Base-by-base conservation (phyloP, 2,113 vertebrate species). In the Dolichallabes microphthalmus region DNA sequence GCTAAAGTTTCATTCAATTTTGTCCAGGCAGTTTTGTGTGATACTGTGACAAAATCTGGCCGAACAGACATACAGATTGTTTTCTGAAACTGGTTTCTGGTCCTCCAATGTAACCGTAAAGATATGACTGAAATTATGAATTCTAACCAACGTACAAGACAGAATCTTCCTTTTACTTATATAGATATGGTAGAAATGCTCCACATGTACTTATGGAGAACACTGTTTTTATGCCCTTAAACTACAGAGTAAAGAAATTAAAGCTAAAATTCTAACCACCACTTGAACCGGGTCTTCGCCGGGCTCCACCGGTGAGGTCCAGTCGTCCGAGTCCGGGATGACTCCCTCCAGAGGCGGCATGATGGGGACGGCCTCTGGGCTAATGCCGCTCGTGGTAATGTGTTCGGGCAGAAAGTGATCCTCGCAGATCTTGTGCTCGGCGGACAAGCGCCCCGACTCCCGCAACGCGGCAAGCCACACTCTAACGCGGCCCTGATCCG, bases 341-440 rank as follows among this genome's bases (percentile, higher is more conserved):
- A 77, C 83, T 6, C 89, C 93, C 22, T 93, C 94, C 84, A 93
- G 88, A 1, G 90, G 92, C 0, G 94, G 92, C 93, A 94, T 94
- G 86, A 95, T 89, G 66, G 95, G 94, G 7, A 95, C 93, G 80
- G 94, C 94, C 17, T 94, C 93, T 0, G 86, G 66, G 55, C 76
- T 91, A 27, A 95, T 88, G 0, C 91, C 93, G 0, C 15, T 35
- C 1, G 32, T 6, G 0, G 90, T 90, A 64, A 95, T 86, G 89
- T 95, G 93, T 71, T 94, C 91, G 0, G 91, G 91, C 58, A 95
- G 92, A 86, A 95, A 95, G 89, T 95, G 94, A 87, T 95, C 94
- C 69, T 95, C 94, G 4, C 95, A 95, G 87, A 95, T 94, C 1
- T 88, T 20, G 4, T 90, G 87, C 20, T 92, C 92, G 0, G 88